Evolutionary conservation across 92 coral and sea anemone species (phyloP).

Genomic region (Umimayanthus chanpuru): DNA sequence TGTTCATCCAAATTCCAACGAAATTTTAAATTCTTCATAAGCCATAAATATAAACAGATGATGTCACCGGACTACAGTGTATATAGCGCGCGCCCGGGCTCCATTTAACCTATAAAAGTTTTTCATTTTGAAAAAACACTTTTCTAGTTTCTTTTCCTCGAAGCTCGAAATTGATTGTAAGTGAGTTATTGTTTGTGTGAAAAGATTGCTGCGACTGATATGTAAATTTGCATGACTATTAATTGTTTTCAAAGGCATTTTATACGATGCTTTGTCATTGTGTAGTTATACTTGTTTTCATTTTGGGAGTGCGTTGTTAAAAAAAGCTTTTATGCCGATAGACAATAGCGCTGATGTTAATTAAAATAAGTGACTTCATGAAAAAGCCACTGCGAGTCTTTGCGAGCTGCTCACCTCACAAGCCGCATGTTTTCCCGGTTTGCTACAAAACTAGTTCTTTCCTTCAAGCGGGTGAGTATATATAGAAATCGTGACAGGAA

Average conservation of each 20-base stretch:
- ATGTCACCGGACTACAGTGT: too few relatives aligned
- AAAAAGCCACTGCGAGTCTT: background rate
- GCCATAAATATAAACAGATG: too few relatives aligned
- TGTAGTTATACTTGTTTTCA: background rate
- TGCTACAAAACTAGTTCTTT: background rate
- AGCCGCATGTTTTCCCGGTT: background rate
- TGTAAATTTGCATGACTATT: too few relatives aligned
- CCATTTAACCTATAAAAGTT: too few relatives aligned
- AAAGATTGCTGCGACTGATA: too few relatives aligned
- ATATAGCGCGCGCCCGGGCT: too few relatives aligned
- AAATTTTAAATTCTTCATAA: too few relatives aligned
- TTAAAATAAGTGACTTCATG: background rate
- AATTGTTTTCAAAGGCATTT: background rate
- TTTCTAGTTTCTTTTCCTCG: too few relatives aligned
- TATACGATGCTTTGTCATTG: background rate
- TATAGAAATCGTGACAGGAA: background rate
- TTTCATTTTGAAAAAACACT: too few relatives aligned
- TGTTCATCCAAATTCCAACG: too few relatives aligned
- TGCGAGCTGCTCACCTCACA: background rate
- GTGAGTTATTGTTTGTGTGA: too few relatives aligned
- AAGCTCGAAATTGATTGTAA: too few relatives aligned
- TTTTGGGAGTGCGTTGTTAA: background rate
- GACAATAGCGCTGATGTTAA: conserved; percentile 15
- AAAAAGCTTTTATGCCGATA: background rate
- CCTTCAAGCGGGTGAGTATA: background rate